Percentiles rank a stretch among this genome's conserved stretches.
These are phyloP conservation scores for Passer domesticus DNA, from an alignment of 2,113 vertebrate species.

Conservation along the genomic window DNA sequence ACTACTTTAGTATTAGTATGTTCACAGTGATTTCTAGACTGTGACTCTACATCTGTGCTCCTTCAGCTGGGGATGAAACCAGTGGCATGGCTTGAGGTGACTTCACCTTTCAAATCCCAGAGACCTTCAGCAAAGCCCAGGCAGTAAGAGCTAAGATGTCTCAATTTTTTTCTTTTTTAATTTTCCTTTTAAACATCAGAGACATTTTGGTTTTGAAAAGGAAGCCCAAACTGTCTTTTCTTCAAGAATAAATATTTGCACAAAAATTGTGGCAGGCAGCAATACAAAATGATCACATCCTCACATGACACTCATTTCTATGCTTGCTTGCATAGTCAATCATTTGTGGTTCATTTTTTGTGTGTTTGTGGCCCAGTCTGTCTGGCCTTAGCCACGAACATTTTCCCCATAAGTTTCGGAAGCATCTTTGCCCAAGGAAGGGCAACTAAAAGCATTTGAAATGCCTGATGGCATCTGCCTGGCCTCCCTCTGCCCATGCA, in stretches of 20 bases:
- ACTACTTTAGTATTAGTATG: not conserved
- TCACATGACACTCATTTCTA: not conserved
- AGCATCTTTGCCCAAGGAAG: not conserved
- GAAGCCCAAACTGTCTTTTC: not conserved
- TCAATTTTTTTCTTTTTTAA: too few species aligned
- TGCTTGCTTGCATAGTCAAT: not conserved
- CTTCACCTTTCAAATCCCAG: not conserved
- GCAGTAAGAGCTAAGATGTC: not conserved
- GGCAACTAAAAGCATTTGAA: not conserved
- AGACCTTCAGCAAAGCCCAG: not conserved
- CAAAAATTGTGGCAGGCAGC: not conserved
- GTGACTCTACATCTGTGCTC: not conserved
- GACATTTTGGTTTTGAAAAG: not conserved
- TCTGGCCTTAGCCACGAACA: not conserved
- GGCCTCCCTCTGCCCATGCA: not conserved
- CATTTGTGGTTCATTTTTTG: not conserved
- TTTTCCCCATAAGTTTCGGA: not conserved
- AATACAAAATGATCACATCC: not conserved
- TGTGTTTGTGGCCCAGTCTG: not conserved
- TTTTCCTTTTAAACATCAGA: not conserved
- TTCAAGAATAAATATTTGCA: constrained; percentile 26
- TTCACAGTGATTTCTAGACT: not conserved
- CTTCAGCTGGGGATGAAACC: not conserved
- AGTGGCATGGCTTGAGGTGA: not conserved
- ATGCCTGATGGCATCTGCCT: not conserved